phyloP scores from a whole-genome alignment of 2,888 invertebrate species.

The Brenthis daphne region DNA sequence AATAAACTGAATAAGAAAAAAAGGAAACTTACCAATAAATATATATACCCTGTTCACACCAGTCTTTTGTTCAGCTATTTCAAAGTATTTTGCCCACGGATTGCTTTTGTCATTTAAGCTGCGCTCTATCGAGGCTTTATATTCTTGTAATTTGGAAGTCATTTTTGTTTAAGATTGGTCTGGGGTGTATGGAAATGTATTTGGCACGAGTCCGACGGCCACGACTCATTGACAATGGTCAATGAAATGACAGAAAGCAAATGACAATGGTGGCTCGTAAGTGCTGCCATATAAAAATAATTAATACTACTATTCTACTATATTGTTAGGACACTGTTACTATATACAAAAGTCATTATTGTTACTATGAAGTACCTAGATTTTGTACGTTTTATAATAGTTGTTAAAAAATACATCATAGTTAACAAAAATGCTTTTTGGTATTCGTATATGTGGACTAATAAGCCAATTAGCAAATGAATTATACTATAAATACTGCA shows the following conservation, averaged over 20 bases:
- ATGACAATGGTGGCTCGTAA: slow-evolving; percentile 31
- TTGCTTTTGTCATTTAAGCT: slow-evolving; percentile 85
- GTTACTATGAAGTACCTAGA: too few species aligned
- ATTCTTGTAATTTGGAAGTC: slow-evolving; percentile 73
- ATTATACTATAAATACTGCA: too few species aligned
- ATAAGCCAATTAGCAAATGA: too few species aligned
- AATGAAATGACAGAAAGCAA: slow-evolving; percentile 26
- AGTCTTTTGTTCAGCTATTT: slow-evolving; percentile 85
- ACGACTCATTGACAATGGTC: slow-evolving; percentile 62
- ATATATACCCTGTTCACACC: slow-evolving; percentile 89
- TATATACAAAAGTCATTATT: too few species aligned
- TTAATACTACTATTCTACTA: neutral
- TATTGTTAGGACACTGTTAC: neutral
- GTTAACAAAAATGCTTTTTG: too few species aligned
- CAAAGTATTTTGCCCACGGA: slow-evolving; percentile 87
- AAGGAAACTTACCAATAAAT: slow-evolving; percentile 86
- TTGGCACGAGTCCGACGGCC: slow-evolving; percentile 59
- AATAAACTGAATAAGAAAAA: slow-evolving; percentile 69
- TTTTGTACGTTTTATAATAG: too few species aligned
- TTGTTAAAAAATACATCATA: too few species aligned
- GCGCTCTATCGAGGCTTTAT: slow-evolving; percentile 83
- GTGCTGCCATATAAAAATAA: slow-evolving; percentile 31
- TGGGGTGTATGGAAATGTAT: slow-evolving; percentile 49
- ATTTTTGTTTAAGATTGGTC: slow-evolving; percentile 52
- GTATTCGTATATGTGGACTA: too few species aligned